A percentile compares a stretch with the other conserved stretches of the same genome.
phyloP scores from a whole-genome alignment of 2,113 vertebrate genomes.

The Boleophthalmus pectinirostris region DNA sequence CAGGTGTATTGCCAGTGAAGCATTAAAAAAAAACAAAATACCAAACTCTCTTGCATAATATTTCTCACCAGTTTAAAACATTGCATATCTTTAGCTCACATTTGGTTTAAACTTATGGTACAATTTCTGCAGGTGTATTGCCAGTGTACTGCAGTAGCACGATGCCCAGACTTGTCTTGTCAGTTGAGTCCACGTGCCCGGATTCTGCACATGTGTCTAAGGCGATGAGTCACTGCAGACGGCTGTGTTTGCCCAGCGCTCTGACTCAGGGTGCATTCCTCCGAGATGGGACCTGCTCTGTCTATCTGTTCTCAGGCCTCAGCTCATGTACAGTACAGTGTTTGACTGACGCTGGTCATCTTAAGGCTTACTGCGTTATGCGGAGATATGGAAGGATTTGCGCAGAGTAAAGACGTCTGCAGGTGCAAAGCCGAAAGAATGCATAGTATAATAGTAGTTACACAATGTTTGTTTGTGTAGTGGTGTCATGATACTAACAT shows the following conservation, averaged over 20 bases:
- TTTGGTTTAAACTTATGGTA: background rate
- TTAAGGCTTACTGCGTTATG: background rate
- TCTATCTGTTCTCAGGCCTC: slow-evolving; percentile 54
- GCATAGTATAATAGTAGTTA: background rate
- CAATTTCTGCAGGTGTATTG: slow-evolving; percentile 46
- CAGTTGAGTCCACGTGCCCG: slow-evolving; percentile 61
- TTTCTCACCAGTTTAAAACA: too few relatives aligned
- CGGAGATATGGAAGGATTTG: background rate
- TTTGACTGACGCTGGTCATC: slow-evolving; percentile 33
- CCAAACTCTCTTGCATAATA: too few relatives aligned
- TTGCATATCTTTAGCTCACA: background rate
- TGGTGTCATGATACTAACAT: too few relatives aligned
- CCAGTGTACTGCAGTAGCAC: slow-evolving; percentile 21
- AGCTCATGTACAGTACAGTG: slow-evolving; percentile 23
- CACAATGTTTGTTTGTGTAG: background rate
- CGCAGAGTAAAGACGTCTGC: background rate
- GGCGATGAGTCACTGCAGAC: slow-evolving; percentile 65
- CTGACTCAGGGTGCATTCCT: slow-evolving; percentile 59
- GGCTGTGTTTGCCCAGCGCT: slow-evolving; percentile 52
- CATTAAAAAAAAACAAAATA: too few relatives aligned
- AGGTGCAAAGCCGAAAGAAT: background rate
- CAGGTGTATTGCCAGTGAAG: slow-evolving; percentile 43
- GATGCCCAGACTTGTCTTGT: slow-evolving; percentile 51
- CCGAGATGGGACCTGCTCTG: slow-evolving; percentile 43
- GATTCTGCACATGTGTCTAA: slow-evolving; percentile 57